Conservation (phyloP, 1,140 invertebrate species). For the Drosophila ogumai region DNA sequence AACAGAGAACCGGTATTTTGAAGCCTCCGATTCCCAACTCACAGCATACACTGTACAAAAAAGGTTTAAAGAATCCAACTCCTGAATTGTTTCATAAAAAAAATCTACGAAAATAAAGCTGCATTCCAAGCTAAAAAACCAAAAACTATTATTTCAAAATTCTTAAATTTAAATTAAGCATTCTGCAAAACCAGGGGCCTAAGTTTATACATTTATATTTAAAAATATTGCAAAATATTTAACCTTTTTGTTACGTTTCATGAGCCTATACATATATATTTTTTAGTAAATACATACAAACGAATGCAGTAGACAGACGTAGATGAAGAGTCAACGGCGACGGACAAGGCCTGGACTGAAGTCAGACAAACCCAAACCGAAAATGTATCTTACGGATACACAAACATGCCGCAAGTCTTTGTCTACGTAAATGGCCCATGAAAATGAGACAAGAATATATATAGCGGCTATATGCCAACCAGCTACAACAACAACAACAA, state of each 20-base stretch:
- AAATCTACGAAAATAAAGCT: no score
- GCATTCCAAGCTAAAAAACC: not conserved
- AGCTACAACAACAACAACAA: slow-evolving; percentile 28
- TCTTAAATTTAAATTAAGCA: no score
- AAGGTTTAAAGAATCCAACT: not conserved
- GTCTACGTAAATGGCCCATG: slow-evolving; percentile 82
- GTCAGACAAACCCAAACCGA: slow-evolving; percentile 50
- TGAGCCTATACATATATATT: not conserved
- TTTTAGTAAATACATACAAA: slow-evolving; percentile 4
- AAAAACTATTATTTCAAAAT: not conserved
- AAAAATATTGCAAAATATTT: not conserved
- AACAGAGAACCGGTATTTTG: slow-evolving; percentile 63
- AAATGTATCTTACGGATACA: slow-evolving; percentile 82
- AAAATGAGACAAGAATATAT: slow-evolving; percentile 75
- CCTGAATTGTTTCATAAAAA: not conserved
- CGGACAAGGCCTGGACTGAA: slow-evolving; percentile 6
- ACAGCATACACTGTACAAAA: not conserved
- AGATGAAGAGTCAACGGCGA: slow-evolving; percentile 25
- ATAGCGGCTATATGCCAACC: slow-evolving; percentile 43
- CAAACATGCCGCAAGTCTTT: slow-evolving; percentile 78
- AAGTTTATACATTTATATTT: no score
- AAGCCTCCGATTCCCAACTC: not conserved
- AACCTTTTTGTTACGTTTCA: not conserved
- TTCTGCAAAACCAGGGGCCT: no score
- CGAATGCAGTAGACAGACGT: slow-evolving; percentile 45